Conservation (phyloP, 30 jellyfish, hydroid and myxozoan genomes). For the Rhopilema esculentum region DNA sequence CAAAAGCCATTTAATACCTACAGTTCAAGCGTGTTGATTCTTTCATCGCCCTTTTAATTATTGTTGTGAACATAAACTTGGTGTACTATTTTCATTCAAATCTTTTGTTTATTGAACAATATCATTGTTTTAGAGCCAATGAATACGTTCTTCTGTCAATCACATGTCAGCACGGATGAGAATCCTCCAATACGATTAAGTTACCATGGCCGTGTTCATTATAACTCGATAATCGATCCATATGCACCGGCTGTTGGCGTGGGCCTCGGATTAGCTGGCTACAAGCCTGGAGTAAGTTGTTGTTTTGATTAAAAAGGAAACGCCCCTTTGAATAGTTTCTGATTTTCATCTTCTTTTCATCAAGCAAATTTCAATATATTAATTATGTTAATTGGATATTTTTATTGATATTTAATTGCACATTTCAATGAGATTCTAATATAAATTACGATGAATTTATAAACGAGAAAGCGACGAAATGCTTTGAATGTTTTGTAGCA, state of each 20-base stretch:
- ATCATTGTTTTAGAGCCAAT: conserved; percentile 77
- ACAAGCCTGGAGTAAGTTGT: conserved; percentile 93
- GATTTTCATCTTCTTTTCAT: no score
- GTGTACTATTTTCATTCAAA: not conserved
- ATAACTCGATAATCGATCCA: conserved; percentile 94
- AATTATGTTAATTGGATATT: not conserved
- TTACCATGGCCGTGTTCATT: conserved; percentile 96
- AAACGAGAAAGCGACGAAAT: no score
- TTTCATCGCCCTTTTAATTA: no score
- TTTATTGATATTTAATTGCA: no score
- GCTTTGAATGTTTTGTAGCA: no score
- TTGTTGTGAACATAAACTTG: not conserved
- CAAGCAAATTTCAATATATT: no score
- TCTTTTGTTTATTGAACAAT: not conserved
- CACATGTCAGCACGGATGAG: conserved; percentile 69
- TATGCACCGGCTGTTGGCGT: conserved; percentile 98
- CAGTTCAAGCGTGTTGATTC: no score
- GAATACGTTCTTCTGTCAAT: conserved; percentile 84
- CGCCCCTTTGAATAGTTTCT: no score
- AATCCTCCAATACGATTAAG: conserved; percentile 93
- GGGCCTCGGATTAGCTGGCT: conserved; percentile 98
- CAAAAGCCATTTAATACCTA: no score
- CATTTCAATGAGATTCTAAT: not conserved
- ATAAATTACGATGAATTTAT: no score
- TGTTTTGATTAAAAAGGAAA: not conserved